Conservation (phyloP, 2,888 invertebrate genomes). For the Quadroppia sp. region DNA sequence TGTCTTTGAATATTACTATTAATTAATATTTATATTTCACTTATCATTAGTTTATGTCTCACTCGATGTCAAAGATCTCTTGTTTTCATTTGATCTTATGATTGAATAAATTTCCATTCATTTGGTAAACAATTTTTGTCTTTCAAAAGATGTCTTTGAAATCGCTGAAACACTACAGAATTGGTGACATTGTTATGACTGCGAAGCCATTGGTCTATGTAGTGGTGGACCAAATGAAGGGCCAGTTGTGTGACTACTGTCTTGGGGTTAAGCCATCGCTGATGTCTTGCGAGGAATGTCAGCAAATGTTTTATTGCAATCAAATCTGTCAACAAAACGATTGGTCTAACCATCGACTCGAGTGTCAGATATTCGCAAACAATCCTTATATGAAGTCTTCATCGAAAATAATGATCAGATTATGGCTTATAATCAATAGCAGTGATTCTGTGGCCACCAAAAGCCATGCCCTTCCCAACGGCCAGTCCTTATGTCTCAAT, state of each 20-base stretch:
- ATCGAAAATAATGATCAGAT: conserved; percentile 5
- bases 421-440: background rate
- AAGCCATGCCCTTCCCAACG: background rate
- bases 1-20: no score
- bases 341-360: background rate
- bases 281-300: background rate
- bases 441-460: background rate
- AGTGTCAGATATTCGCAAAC: background rate
- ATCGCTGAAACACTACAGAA: conserved; percentile 19
- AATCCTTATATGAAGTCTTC: background rate
- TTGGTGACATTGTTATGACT: conserved; percentile 37
- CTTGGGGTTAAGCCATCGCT: conserved; percentile 1
- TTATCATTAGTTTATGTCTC: no score
- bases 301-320: conserved; percentile 22
- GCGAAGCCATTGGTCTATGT: conserved; percentile 37
- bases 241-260: conserved; percentile 36
- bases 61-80: background rate
- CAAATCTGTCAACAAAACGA: conserved; percentile 29
- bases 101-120: background rate
- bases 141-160: background rate
- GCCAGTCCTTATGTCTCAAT: background rate
- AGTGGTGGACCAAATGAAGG: conserved; percentile 28
- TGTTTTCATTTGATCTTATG: background rate
- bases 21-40: no score
- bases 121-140: background rate